Evolutionary conservation across 2,113 vertebrate species (phyloP).

Genomic region (human (Homo sapiens)): GRCh38 chr5:31758001-31758500

Average conservation of each 20-base stretch:
- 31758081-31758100: not conserved
- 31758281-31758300: not conserved
- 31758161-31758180: not conserved
- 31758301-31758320: not conserved
- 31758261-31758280: not conserved
- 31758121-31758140: not conserved
- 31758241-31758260: not conserved
- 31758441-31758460: not conserved
- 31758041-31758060: not conserved
- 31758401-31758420: not conserved
- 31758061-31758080: not conserved
- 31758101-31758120: not conserved
- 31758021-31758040: not conserved
- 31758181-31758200: not conserved
- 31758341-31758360: not conserved
- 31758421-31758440: not conserved
- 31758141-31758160: not conserved
- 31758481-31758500: fast-evolving
- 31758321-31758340: not conserved
- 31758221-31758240: not conserved
- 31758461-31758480: fast-evolving
- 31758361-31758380: not conserved
- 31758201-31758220: not conserved
- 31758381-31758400: not conserved
- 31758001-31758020: constrained; percentile 35